Conservation (phyloP, 2,888 invertebrate genomes). For the Meloe dianella region DNA sequence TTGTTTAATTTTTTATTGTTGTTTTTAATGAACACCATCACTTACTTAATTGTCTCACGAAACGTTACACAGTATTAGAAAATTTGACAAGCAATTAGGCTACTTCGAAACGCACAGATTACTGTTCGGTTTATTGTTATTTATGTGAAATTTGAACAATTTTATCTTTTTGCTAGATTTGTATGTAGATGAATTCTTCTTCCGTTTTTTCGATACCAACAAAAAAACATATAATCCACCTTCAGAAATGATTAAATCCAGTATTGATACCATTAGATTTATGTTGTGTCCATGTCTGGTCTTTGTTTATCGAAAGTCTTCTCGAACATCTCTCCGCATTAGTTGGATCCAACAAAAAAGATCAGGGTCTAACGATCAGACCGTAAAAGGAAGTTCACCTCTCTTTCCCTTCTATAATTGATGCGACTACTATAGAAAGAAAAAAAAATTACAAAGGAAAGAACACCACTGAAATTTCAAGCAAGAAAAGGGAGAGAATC, state of each 20-base stretch:
- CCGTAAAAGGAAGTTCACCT: neutral
- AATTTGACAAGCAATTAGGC: neutral
- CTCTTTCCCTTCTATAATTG: neutral
- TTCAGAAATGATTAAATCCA: neutral
- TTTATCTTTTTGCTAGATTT: too few relatives aligned
- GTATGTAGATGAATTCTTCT: too few relatives aligned
- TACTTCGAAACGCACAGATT: neutral
- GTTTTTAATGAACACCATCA: neutral
- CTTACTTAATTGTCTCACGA: neutral
- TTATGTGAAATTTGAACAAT: too few relatives aligned
- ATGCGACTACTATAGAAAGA: neutral
- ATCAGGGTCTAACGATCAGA: conserved; percentile 1
- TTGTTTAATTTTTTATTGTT: neutral
- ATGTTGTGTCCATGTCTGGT: neutral
- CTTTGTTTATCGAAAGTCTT: neutral
- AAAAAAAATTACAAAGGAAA: neutral
- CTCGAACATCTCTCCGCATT: neutral
- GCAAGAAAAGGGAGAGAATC: neutral
- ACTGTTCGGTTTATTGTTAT: neutral
- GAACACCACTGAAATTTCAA: neutral
- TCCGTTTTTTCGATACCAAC: too few relatives aligned
- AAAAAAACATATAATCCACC: too few relatives aligned
- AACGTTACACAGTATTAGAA: neutral
- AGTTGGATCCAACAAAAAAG: neutral
- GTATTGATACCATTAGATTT: neutral